Base-by-base conservation (phyloP, 1,140 invertebrate species). In the Eumeta japonica region DNA sequence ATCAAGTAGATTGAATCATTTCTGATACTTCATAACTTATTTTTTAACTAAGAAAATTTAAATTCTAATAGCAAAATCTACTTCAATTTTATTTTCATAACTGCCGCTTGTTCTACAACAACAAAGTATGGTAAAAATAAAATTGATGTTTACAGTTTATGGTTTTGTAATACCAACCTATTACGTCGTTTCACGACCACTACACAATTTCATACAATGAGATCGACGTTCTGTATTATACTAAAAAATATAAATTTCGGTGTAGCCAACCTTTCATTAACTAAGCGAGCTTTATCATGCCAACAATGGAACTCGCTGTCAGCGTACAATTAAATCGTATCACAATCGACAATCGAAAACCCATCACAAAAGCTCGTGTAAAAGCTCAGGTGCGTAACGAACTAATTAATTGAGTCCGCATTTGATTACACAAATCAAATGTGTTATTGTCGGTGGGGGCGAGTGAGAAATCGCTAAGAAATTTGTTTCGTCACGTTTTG, bases 341-440 rank as follows among this genome's bases (percentile, higher is more conserved):
- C 34, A 35, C 37, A 34, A 31, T n/a, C 20, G n/a, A 24, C n/a
- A 29, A 30, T 35, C 18, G 16, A 27, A 24, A 34, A 41, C 36
- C 24, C 27, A 39, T 37, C 28, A 31, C 27, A 31, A 49, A 46
- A 24, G n/a, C 39, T 28, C 11, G 58, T 50, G 51, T 58, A 58
- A 58, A 58, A 38, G 58, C 66, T 74, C 68, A 74, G 68, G 68
- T 71, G 68, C 62, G 57, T 65, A 71, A 67, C 70, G 40, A 71
- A 71, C 62, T 71, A 71, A 74, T 74, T 74, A 74, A 67, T 74
- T 67, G 49, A 62, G 62, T 63, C 63, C 66, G 63, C 66, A 68
- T 74, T 74, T 71, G 66, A 74, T 74, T 74, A 70, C 59, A 65
- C 62, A 64, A 71, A 74, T 74, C 70, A 71, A 74, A 74, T 65